phyloP scores from a whole-genome alignment of 2,888 invertebrate species.

The Nymphalis polychloros region DNA sequence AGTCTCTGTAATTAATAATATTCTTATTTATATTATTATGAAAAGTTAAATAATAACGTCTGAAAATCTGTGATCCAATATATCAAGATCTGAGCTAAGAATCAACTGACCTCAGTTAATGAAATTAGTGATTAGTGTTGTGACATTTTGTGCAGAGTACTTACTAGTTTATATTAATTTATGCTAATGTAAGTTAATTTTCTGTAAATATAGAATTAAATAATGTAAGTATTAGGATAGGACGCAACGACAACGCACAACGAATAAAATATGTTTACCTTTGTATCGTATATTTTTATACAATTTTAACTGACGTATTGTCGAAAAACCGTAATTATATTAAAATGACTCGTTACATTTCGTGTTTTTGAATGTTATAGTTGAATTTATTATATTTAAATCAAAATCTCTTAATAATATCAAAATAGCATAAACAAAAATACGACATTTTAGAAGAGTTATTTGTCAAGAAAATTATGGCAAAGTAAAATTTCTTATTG shows the following conservation, averaged over 20 bases:
- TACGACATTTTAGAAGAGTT: background rate
- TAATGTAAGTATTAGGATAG: constrained; percentile 42
- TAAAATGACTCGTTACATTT: constrained; percentile 40
- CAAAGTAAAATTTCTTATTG: background rate
- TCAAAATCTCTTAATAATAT: background rate
- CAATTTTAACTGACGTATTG: constrained; percentile 72
- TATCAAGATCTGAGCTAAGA: constrained; percentile 32
- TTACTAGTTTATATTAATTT: constrained; percentile 81
- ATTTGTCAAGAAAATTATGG: background rate
- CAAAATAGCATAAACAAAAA: background rate
- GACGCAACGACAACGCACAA: constrained; percentile 45
- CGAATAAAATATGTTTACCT: constrained; percentile 49
- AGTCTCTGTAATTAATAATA: background rate
- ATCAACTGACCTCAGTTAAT: constrained; percentile 60
- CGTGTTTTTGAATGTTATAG: background rate
- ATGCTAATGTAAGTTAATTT: constrained; percentile 71
- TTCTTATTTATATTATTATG: constrained; percentile 4
- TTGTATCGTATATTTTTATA: constrained; percentile 76
- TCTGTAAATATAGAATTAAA: constrained; percentile 73
- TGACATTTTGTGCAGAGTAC: constrained; percentile 80
- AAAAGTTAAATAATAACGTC: background rate
- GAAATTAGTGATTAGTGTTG: constrained; percentile 61
- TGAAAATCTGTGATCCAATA: constrained; percentile 21
- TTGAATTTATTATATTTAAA: constrained; percentile 1
- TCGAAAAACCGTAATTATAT: constrained; percentile 71